A percentile compares a stretch with the other conserved stretches of the same genome.
Evolutionary conservation across 2,888 invertebrate species (phyloP).

Genomic region (Melieria crassipennis): DNA sequence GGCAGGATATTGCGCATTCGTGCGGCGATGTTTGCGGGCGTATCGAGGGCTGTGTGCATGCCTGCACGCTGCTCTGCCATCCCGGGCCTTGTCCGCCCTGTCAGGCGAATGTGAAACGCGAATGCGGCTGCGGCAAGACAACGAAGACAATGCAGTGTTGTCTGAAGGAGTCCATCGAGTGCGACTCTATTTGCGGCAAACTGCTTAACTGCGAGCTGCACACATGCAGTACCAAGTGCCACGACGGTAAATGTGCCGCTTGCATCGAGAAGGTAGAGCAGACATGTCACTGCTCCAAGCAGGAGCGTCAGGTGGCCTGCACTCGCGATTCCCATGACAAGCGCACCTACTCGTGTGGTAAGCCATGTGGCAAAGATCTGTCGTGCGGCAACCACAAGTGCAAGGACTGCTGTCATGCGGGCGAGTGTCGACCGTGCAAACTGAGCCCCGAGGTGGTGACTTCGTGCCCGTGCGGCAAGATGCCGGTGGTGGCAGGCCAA

Average conservation of each 20-base stretch:
- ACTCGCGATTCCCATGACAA: slow-evolving; percentile 67
- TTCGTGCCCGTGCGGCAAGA: slow-evolving; percentile 82
- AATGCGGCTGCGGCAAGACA: slow-evolving; percentile 83
- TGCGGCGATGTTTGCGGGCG: slow-evolving; percentile 88
- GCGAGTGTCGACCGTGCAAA: slow-evolving; percentile 73
- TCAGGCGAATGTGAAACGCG: slow-evolving; percentile 75
- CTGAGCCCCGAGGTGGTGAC: slow-evolving; percentile 72
- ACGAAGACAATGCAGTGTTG: slow-evolving; percentile 77
- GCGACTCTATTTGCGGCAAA: slow-evolving; percentile 79
- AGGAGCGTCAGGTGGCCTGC: slow-evolving; percentile 72
- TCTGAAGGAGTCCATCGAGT: slow-evolving; percentile 76
- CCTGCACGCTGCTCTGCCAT: slow-evolving; percentile 86
- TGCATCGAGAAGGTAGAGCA: slow-evolving; percentile 77
- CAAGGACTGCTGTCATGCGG: slow-evolving; percentile 74
- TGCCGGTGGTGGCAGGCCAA: slow-evolving; percentile 64
- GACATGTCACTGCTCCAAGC: slow-evolving; percentile 78
- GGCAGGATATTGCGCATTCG: slow-evolving; percentile 85
- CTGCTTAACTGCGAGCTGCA: slow-evolving; percentile 82
- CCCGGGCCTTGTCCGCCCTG: slow-evolving; percentile 96
- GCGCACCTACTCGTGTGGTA: slow-evolving; percentile 71
- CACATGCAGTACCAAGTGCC: slow-evolving; percentile 78
- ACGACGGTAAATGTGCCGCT: slow-evolving; percentile 78
- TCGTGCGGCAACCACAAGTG: slow-evolving; percentile 79
- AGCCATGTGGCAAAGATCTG: slow-evolving; percentile 71
- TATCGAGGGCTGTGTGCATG: slow-evolving; percentile 70